These are phyloP conservation scores for Xylota sylvarum DNA, from an alignment of 2,888 invertebrate species.

Conservation along the genomic window DNA sequence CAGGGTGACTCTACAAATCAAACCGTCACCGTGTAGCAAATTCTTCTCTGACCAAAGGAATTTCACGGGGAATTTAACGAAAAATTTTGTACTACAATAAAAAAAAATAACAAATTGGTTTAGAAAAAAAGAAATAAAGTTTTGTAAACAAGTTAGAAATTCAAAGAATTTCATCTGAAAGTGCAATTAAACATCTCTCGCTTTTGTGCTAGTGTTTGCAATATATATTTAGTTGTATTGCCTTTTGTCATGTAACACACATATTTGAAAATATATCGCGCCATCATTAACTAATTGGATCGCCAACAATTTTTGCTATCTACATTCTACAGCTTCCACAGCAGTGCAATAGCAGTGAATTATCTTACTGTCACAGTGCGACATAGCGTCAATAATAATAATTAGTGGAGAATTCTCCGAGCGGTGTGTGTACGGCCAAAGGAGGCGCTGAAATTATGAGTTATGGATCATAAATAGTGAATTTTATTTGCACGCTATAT, in stretches of 20 bases:
- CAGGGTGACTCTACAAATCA: conserved; percentile 47
- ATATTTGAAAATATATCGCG: conserved; percentile 52
- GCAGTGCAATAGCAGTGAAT: conserved; percentile 62
- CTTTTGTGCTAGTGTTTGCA: conserved; percentile 53
- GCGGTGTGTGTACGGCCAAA: conserved; percentile 25
- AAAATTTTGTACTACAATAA: conserved; percentile 38
- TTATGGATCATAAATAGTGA: conserved; percentile 73
- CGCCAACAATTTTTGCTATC: conserved; percentile 69
- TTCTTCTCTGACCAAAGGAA: conserved; percentile 56
- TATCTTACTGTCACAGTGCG: conserved; percentile 64
- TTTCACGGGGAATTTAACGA: conserved; percentile 65
- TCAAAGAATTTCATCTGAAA: conserved; percentile 65
- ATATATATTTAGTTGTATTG: conserved; percentile 50
- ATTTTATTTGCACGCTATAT: conserved; percentile 49
- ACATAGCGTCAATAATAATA: conserved; percentile 65
- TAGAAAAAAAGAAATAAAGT: conserved; percentile 39
- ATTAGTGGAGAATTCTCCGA: conserved; percentile 51
- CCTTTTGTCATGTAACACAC: conserved; percentile 41
- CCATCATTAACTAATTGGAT: conserved; percentile 73
- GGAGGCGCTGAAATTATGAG: conserved; percentile 58
- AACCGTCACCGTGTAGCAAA: conserved; percentile 55
- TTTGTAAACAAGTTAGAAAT: conserved; percentile 67
- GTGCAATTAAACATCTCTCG: conserved; percentile 71
- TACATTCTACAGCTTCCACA: conserved; percentile 64
- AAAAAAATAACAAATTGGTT: conserved; percentile 59